These are phyloP conservation scores for Pelagia noctiluca DNA, from an alignment of 30 jellyfish, hydroid and myxozoan genomes.

Conservation along the genomic window DNA sequence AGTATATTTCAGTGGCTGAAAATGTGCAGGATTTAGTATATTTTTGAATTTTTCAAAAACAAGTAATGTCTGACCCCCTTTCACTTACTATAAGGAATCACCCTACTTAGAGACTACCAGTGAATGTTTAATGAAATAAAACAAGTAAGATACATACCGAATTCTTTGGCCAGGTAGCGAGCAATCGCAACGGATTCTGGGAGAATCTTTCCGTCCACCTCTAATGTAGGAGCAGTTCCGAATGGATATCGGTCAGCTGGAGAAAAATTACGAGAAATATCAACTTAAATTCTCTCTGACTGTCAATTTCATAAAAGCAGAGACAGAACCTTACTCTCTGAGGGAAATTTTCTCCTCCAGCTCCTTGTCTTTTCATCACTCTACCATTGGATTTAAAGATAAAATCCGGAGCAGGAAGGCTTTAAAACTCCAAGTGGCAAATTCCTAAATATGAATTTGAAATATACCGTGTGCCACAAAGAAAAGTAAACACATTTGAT, in stretches of 20 bases:
- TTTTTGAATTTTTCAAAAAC: too few species aligned
- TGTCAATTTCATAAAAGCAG: too few species aligned
- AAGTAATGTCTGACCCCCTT: too few species aligned
- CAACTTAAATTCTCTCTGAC: not conserved
- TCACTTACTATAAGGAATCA: too few species aligned
- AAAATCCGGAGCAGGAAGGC: not conserved
- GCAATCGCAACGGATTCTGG: conserved; percentile 67
- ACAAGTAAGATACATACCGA: conserved; percentile 39
- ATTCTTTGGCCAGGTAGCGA: conserved; percentile 56
- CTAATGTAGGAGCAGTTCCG: conserved; percentile 58
- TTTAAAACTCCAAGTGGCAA: not conserved
- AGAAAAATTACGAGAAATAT: not conserved
- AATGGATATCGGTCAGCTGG: conserved; percentile 51
- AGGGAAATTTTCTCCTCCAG: not conserved
- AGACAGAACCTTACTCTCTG: not conserved
- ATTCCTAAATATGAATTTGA: not conserved
- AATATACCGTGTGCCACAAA: not conserved
- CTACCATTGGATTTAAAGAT: not conserved
- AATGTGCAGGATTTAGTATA: too few species aligned
- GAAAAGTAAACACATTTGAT: too few species aligned
- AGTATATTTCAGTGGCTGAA: too few species aligned
- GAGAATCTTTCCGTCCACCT: conserved; percentile 47
- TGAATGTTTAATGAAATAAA: too few species aligned
- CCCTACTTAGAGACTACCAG: too few species aligned
- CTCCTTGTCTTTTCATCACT: not conserved